Evolutionary conservation across 2,888 invertebrate species (phyloP).

Genomic region (Athripsodes cinereus): DNA sequence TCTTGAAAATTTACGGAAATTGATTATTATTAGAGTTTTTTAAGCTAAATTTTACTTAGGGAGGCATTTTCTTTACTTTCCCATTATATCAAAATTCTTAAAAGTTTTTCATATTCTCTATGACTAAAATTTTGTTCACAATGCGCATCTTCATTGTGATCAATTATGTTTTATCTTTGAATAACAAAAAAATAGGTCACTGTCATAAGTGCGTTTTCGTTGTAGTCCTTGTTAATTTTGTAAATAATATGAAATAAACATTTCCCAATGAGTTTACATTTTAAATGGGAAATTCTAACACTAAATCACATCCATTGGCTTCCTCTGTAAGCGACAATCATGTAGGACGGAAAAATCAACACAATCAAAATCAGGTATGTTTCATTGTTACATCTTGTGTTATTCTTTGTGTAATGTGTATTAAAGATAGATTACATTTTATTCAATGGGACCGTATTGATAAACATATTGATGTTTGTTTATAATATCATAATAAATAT

Average conservation of each 20-base stretch:
- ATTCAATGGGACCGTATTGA: too few species aligned
- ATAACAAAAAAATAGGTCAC: conserved; percentile 15
- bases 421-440: too few species aligned
- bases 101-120: too few species aligned
- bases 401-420: neutral
- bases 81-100: too few species aligned
- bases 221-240: neutral
- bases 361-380: neutral
- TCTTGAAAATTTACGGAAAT: too few species aligned
- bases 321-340: conserved; percentile 11
- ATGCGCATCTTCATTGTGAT: too few species aligned
- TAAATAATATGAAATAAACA: neutral
- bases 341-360: neutral
- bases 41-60: too few species aligned
- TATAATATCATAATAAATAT: too few species aligned
- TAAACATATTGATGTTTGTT: too few species aligned
- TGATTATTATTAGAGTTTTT: too few species aligned
- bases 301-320: conserved; percentile 3
- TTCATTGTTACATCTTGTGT: neutral
- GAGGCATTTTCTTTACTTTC: too few species aligned
- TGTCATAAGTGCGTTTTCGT: conserved; percentile 12
- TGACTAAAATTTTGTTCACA: too few species aligned
- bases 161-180: neutral
- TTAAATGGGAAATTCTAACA: conserved; percentile 19
- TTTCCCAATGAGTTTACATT: neutral